Conservation (phyloP, 2,888 invertebrate species). For the Lepidocyrtinus sp. region DNA sequence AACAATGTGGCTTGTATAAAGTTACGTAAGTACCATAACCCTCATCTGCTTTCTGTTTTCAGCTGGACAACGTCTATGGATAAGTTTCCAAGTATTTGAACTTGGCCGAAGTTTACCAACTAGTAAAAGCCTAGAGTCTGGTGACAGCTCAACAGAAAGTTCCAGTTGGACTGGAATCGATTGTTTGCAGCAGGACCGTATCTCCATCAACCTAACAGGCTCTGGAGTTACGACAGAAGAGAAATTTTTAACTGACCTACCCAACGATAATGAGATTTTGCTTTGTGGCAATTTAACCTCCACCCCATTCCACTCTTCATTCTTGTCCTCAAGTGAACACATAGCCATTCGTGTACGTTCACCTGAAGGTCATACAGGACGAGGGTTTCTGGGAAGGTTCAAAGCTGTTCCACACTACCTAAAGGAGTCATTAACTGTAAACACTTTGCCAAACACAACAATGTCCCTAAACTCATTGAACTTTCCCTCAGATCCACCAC, state of each 20-base stretch:
- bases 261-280: slow-evolving; percentile 60
- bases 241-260: slow-evolving; percentile 22
- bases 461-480: slow-evolving; percentile 65
- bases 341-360: slow-evolving; percentile 79
- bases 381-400: slow-evolving; percentile 78
- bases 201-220: slow-evolving; percentile 77
- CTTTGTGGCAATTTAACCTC: slow-evolving; percentile 69
- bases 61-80: slow-evolving; percentile 80
- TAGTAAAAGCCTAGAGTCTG: slow-evolving; percentile 71
- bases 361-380: slow-evolving; percentile 78
- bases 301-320: slow-evolving; percentile 71
- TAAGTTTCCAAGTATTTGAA: slow-evolving; percentile 76
- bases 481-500: slow-evolving; percentile 70
- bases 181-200: slow-evolving; percentile 70
- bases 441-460: slow-evolving; percentile 55
- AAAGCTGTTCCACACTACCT: slow-evolving; percentile 78
- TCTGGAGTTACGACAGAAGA: slow-evolving; percentile 21
- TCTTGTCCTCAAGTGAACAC: slow-evolving; percentile 79
- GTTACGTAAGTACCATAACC: background rate
- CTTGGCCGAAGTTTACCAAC: slow-evolving; percentile 61
- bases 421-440: slow-evolving; percentile 61
- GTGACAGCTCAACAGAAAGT: slow-evolving; percentile 71
- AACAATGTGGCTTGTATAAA: background rate
- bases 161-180: slow-evolving; percentile 46
- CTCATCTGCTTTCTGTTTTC: slow-evolving; percentile 50